phyloP scores from a whole-genome alignment of 2,797 vertebrate species.

The Circus cinereus region DNA sequence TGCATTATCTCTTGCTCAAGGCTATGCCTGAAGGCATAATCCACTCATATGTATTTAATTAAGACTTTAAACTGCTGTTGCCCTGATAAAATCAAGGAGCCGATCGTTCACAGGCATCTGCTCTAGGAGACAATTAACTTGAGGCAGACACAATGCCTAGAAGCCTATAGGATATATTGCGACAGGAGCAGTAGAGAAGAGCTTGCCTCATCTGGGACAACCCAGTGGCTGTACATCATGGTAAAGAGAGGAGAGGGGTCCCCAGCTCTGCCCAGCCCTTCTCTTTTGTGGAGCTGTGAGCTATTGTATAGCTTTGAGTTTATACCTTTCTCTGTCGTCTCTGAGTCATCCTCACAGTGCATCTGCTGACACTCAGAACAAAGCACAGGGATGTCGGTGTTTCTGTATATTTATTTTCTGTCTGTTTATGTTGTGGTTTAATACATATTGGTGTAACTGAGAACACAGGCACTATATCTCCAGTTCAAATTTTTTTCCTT shows the following conservation, averaged over 20 bases:
- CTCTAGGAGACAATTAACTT: neutral
- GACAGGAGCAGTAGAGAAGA: neutral
- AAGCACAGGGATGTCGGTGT: neutral
- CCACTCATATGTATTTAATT: constrained; percentile 5
- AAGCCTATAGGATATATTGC: neutral
- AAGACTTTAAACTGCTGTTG: neutral
- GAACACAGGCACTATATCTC: neutral
- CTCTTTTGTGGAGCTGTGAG: neutral
- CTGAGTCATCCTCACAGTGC: neutral
- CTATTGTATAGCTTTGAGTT: neutral
- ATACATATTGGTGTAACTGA: neutral
- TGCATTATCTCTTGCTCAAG: neutral
- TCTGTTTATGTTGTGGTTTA: neutral
- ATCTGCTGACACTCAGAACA: neutral
- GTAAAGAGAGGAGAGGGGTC: neutral
- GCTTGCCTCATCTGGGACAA: neutral
- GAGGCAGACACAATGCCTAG: neutral
- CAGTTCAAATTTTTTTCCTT: neutral
- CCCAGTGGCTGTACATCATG: neutral
- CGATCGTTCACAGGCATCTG: neutral
- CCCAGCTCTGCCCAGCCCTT: neutral
- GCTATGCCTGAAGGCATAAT: neutral
- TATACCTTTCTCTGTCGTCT: neutral
- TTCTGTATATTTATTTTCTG: neutral
- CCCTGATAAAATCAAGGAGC: neutral